These are phyloP conservation scores for Diarsia mendica DNA, from an alignment of 2,888 invertebrate species.

Conservation along the genomic window DNA sequence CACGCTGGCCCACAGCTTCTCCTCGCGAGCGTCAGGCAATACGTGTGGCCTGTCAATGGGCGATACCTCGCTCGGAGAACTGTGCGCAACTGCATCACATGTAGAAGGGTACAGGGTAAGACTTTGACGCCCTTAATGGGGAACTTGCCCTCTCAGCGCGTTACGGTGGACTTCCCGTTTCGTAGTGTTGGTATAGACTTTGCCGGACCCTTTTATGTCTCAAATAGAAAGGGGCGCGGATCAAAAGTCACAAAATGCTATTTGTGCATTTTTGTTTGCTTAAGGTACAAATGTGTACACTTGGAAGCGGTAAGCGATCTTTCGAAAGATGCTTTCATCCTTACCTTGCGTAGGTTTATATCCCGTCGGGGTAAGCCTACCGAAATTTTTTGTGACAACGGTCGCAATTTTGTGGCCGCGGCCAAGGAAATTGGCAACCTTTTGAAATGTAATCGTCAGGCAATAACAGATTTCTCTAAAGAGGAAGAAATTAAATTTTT, in stretches of 20 bases:
- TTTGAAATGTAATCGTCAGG: no score
- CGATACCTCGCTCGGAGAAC: background rate
- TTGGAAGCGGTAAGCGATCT: background rate
- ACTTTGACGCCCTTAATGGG: background rate
- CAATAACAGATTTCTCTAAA: no score
- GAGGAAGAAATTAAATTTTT: no score
- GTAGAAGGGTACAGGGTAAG: background rate
- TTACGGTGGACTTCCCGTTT: background rate
- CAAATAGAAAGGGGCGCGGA: background rate
- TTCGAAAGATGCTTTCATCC: background rate
- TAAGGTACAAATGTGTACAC: background rate
- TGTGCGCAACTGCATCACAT: background rate
- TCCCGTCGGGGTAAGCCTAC: no score
- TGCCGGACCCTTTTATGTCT: background rate
- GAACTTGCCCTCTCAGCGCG: background rate
- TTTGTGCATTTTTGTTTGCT: background rate
- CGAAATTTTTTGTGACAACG: no score
- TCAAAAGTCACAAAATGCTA: background rate
- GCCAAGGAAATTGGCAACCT: no score
- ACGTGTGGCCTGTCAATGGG: background rate
- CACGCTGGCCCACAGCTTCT: background rate
- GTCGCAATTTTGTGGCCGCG: no score
- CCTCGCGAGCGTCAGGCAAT: background rate
- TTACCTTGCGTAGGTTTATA: no score
- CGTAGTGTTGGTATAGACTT: background rate